Percentiles rank a stretch among this genome's conserved stretches.
phyloP scores from a whole-genome alignment of 2,888 invertebrate genomes.

The Scaptomyza parva region DNA sequence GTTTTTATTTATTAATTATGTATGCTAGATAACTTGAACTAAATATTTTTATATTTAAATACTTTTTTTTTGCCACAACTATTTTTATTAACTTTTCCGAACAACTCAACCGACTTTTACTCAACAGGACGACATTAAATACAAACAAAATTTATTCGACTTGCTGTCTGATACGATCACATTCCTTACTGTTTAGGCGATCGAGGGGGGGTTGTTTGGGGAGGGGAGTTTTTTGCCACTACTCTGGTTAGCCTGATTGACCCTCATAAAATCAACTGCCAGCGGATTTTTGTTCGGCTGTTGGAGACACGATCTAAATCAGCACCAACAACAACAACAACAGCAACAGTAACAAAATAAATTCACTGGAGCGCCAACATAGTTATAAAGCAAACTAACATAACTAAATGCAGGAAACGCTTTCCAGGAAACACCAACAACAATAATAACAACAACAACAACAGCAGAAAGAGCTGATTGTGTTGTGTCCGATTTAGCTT shows the following conservation, averaged over 20 bases:
- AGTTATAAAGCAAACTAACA: conserved; percentile 68
- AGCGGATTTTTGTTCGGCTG: conserved; percentile 27
- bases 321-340: no score
- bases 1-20: no score
- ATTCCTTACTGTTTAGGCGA: conserved; percentile 33
- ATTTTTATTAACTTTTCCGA: no score
- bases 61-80: background rate
- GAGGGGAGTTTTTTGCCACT: conserved; percentile 9
- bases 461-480: conserved; percentile 57
- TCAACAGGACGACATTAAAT: background rate
- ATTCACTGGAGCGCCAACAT: conserved; percentile 61
- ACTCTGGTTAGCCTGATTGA: conserved; percentile 65
- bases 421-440: conserved; percentile 72
- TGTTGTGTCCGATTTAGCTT: conserved; percentile 68
- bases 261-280: conserved; percentile 76
- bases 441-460: conserved; percentile 22
- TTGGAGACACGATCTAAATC: conserved; percentile 66
- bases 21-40: no score
- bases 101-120: background rate
- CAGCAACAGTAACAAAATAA: conserved; percentile 14
- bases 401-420: conserved; percentile 77
- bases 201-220: no score
- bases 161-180: conserved; percentile 40
- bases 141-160: conserved; percentile 19
- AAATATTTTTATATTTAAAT: no score